Evolutionary conservation across 1,140 invertebrate genomes (phyloP).

Genomic region (Zaprionus davidi): DNA sequence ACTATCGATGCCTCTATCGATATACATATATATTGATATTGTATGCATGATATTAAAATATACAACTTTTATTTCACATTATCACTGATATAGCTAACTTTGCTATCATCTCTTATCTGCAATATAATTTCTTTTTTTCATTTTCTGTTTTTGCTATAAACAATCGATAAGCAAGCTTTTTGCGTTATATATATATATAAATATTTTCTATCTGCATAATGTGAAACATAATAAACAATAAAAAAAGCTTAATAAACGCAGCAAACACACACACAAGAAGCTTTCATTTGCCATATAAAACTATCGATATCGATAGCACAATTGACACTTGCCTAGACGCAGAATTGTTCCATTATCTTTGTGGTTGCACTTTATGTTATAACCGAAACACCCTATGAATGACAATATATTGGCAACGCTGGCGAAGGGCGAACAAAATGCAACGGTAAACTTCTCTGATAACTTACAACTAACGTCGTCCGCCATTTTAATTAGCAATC

Average conservation of each 20-base stretch:
- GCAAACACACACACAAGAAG: not conserved
- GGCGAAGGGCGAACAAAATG: not conserved
- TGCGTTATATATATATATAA: no score
- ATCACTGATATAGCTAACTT: not conserved
- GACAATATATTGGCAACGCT: constrained; percentile 7
- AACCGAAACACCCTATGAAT: constrained; percentile 5
- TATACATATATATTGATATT: not conserved
- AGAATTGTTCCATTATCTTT: not conserved
- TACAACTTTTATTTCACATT: not conserved
- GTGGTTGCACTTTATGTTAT: not conserved
- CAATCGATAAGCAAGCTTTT: not conserved
- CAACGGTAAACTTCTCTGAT: constrained; percentile 3
- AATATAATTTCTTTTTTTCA: not conserved
- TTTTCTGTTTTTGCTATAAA: not conserved
- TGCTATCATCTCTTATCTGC: not conserved
- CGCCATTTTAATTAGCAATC: constrained; percentile 12
- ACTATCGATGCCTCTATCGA: constrained; percentile 1
- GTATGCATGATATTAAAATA: not conserved
- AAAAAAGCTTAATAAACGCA: not conserved
- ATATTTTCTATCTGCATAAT: no score
- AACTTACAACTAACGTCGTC: constrained; percentile 10
- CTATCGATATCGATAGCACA: not conserved
- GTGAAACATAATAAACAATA: not conserved
- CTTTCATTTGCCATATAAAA: not conserved
- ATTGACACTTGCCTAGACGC: not conserved